Percentiles rank a stretch among this genome's conserved stretches.
Evolutionary conservation across 1,140 invertebrate species (phyloP).

Genomic region (Solen grandis): DNA sequence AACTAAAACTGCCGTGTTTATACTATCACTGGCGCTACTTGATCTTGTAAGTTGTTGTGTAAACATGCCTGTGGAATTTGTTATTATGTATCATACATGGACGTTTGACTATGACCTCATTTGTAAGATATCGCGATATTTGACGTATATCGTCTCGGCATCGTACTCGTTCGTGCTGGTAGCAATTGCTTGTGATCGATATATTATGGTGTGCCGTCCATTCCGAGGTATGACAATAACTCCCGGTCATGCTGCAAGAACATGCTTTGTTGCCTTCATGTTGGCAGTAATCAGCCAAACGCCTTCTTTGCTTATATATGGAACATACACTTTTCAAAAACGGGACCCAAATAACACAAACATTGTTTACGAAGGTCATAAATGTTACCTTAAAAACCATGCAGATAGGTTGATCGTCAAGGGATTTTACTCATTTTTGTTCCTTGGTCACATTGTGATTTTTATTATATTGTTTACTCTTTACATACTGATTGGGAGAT

Average conservation of each 20-base stretch:
- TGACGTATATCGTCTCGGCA: slow-evolving; percentile 30
- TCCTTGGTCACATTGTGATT: slow-evolving; percentile 31
- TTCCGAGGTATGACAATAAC: slow-evolving; percentile 18
- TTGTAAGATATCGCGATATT: slow-evolving; percentile 26
- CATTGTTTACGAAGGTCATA: no score
- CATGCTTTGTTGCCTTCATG: slow-evolving; percentile 13
- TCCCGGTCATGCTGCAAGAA: slow-evolving; percentile 6
- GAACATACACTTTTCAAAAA: slow-evolving; percentile 15
- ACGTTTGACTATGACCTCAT: slow-evolving; percentile 38
- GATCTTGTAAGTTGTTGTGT: slow-evolving; percentile 38
- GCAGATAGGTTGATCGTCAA: slow-evolving; percentile 21
- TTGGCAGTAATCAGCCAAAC: slow-evolving; percentile 13
- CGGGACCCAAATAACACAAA: background rate
- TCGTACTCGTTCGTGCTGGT: slow-evolving; percentile 42
- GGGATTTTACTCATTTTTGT: slow-evolving; percentile 41
- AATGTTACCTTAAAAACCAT: no score
- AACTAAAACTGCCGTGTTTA: slow-evolving; percentile 44
- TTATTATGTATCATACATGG: slow-evolving; percentile 9
- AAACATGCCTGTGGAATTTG: slow-evolving; percentile 40
- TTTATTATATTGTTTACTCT: background rate
- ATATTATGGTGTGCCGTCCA: slow-evolving; percentile 38
- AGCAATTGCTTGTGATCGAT: slow-evolving; percentile 35
- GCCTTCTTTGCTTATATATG: slow-evolving; percentile 32
- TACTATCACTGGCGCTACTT: slow-evolving; percentile 18
- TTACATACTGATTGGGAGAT: slow-evolving; percentile 12